Percentiles rank a stretch among this genome's conserved stretches.
Evolutionary conservation across 2,797 vertebrate species (phyloP).

Genomic region (Malurus leucopterus): DNA sequence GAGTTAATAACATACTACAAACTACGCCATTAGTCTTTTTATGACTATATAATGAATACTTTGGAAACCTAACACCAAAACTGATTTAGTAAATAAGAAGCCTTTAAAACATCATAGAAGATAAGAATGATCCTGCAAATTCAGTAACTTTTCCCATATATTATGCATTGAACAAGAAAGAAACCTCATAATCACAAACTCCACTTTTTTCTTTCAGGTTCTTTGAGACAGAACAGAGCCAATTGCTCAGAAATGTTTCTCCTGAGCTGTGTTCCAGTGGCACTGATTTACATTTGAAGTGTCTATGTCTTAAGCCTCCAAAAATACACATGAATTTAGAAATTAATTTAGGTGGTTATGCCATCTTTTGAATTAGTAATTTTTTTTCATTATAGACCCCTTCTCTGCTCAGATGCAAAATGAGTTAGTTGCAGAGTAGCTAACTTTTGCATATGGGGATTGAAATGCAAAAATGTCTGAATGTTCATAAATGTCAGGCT

Average conservation of each 20-base stretch:
- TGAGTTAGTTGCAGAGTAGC: not conserved
- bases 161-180: not conserved
- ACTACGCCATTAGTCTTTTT: not conserved
- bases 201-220: not conserved
- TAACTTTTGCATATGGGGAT: not conserved
- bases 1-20: not conserved
- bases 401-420: not conserved
- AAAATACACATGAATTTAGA: not conserved
- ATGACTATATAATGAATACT: not conserved
- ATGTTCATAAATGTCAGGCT: not conserved
- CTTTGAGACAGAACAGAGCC: not conserved
- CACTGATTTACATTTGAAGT: not conserved
- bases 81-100: not conserved
- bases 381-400: not conserved
- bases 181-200: not conserved
- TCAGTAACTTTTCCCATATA: not conserved
- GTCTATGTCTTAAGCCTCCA: not conserved
- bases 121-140: not conserved
- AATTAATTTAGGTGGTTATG: not conserved
- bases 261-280: not conserved
- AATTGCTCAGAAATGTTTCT: not conserved
- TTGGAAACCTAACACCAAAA: not conserved
- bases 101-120: not conserved
- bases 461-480: not conserved
- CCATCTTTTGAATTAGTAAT: not conserved